Conservation (phyloP, 2,113 vertebrate genomes). For the Silurus meridionalis region DNA sequence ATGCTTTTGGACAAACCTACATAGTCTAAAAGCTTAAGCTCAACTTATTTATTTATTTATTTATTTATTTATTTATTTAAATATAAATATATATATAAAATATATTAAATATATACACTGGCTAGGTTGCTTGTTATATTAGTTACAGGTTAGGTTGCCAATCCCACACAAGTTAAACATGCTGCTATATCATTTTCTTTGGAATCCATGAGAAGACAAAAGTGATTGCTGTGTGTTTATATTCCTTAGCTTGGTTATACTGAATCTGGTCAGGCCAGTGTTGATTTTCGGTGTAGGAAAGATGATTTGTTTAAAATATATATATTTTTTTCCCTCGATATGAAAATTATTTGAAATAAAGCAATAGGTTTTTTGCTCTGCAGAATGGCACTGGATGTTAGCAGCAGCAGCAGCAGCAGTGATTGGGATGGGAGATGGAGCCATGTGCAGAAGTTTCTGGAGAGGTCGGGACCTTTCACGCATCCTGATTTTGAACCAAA, state of each 20-base stretch:
- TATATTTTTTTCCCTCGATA: not conserved
- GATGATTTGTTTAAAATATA: not conserved
- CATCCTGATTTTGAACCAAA: constrained; percentile 98
- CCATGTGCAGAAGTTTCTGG: constrained; percentile 96
- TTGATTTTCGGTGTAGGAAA: not conserved
- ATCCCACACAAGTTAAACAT: not conserved
- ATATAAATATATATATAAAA: too few relatives aligned
- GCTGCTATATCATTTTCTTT: not conserved
- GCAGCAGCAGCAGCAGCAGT: constrained; percentile 66
- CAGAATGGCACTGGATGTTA: constrained; percentile 98
- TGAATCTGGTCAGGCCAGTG: not conserved
- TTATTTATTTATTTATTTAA: too few relatives aligned
- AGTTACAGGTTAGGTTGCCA: not conserved
- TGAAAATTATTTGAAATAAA: constrained; percentile 8
- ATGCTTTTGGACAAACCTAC: too few relatives aligned
- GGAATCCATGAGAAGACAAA: not conserved
- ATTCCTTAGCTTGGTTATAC: not conserved
- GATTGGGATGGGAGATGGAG: constrained; percentile 98
- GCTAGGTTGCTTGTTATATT: too few relatives aligned
- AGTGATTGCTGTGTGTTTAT: not conserved
- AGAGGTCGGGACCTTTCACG: constrained; percentile 94
- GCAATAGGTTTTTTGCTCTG: constrained; percentile 73
- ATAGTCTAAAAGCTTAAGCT: too few relatives aligned
- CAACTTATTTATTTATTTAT: too few relatives aligned
- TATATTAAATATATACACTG: too few relatives aligned